Conservation (phyloP, 2,888 invertebrate species). For the Melinopterus prodromus region DNA sequence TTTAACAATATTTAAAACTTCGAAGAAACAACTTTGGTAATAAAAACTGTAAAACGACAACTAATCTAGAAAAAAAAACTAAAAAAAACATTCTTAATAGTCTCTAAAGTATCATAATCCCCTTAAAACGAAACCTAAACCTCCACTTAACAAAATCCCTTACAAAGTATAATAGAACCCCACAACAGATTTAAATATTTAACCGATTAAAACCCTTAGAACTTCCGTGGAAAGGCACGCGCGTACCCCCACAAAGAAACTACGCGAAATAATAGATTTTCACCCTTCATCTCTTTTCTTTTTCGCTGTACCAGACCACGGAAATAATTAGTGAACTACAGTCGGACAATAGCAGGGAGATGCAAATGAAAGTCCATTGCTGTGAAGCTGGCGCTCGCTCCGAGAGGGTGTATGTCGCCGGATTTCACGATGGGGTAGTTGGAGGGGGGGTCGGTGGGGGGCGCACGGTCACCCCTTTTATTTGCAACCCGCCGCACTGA, state of each 20-base stretch:
- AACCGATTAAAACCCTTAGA: too few species aligned
- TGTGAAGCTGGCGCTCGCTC: background rate
- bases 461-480: background rate
- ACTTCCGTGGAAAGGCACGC: background rate
- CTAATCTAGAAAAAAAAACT: too few species aligned
- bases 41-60: too few species aligned
- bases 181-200: too few species aligned
- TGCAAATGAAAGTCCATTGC: background rate
- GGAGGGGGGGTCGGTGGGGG: background rate
- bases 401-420: background rate
- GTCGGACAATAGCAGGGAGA: background rate
- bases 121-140: too few species aligned
- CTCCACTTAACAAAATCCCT: too few species aligned
- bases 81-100: too few species aligned
- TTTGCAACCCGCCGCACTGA: background rate
- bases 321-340: constrained; percentile 4
- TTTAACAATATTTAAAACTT: too few species aligned
- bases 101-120: too few species aligned
- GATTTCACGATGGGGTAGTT: background rate
- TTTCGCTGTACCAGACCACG: background rate
- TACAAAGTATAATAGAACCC: too few species aligned
- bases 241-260: background rate
- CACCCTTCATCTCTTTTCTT: background rate
- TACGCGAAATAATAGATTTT: background rate
- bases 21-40: too few species aligned